Base-by-base conservation (phyloP, 1,140 invertebrate genomes). In the Subanguina moxae region DNA sequence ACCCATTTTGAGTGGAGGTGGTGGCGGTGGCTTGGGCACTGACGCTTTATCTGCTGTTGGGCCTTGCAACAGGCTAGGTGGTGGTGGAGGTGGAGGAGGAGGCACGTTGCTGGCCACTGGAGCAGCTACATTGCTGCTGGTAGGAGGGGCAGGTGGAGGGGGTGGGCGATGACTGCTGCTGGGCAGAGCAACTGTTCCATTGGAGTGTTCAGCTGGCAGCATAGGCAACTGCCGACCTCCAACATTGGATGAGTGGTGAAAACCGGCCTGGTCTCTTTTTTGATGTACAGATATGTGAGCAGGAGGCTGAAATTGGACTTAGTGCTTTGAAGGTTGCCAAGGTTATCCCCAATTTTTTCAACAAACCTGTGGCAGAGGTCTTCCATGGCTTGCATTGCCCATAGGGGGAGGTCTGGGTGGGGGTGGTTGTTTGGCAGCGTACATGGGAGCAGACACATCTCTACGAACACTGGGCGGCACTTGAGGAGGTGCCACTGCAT, bases 71-170 rank as follows among this genome's bases (percentile, higher is more conserved):
- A 45, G 65, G 19, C 7, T 19, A 30, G 65, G 62, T n/a, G 65
- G 65, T 1, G 65, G 65, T 66, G 65, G 65, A 45, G 65, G 65
- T 69, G 61, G 65, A 0, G 68, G 68, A 17, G 68, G 68, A 8
- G 48, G 48, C n/a, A 52, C 48, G 23, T 52, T 52, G 48, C 15
- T 52, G n/a, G 48, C 48, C 48, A 52, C 48, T 21, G 48, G 48
- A 52, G 48, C 43, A 13, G 43, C n/a, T 15, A 25, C 48, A 21
- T 52, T 19, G 17, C n/a, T 45, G 11, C 43, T 25, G 48, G 8
- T 45, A 30, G 58, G 61, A 9, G 66, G 61, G 1, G 27, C 23
- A 25, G 66, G 66, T 0, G 66, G 61, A 17, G 66, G 66, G 3
- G 66, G 66, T 27, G 66, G 66, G 8, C 59, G 58, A n/a, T 28